These are phyloP conservation scores for Drosophila ficusphila DNA, from an alignment of 1,140 invertebrate species.

Conservation along the genomic window DNA sequence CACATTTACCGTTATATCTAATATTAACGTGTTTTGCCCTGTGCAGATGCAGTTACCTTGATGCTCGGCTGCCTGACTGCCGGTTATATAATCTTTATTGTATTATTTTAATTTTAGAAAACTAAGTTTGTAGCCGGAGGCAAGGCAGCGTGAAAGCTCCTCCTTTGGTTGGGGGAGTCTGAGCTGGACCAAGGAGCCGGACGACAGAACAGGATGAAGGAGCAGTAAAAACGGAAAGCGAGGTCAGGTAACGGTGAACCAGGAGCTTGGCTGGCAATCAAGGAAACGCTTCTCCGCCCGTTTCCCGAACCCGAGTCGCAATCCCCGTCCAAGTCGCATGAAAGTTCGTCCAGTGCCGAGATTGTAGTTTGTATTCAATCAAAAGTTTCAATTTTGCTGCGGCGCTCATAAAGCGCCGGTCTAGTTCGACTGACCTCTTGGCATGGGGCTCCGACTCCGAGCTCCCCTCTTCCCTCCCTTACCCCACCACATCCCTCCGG, in stretches of 20 bases:
- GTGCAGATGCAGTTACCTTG: constrained; percentile 14
- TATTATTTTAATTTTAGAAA: constrained; percentile 82
- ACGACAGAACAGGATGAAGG: neutral
- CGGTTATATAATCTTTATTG: constrained; percentile 76
- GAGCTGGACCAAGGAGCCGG: constrained; percentile 5
- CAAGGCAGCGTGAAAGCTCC: constrained; percentile 39
- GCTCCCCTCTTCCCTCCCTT: neutral
- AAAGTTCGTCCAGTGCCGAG: constrained; percentile 55
- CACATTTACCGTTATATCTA: too few relatives aligned
- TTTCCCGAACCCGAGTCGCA: constrained; percentile 25
- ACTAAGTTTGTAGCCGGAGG: constrained; percentile 59
- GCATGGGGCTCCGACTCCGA: constrained; percentile 18
- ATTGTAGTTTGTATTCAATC: constrained; percentile 81
- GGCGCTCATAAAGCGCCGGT: constrained; percentile 55
- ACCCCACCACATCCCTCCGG: too few relatives aligned
- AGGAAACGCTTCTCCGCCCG: neutral
- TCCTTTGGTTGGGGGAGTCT: neutral
- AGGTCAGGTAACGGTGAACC: constrained; percentile 34
- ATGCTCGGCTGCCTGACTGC: constrained; percentile 23
- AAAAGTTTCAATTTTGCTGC: constrained; percentile 79
- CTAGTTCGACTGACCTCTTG: constrained; percentile 40
- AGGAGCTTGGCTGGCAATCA: constrained; percentile 39
- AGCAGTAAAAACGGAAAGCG: too few relatives aligned
- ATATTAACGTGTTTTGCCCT: neutral
- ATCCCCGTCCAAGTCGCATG: constrained; percentile 27